Evolutionary conservation across 1,140 invertebrate species (phyloP).

Genomic region (Vanessa tameamea): DNA sequence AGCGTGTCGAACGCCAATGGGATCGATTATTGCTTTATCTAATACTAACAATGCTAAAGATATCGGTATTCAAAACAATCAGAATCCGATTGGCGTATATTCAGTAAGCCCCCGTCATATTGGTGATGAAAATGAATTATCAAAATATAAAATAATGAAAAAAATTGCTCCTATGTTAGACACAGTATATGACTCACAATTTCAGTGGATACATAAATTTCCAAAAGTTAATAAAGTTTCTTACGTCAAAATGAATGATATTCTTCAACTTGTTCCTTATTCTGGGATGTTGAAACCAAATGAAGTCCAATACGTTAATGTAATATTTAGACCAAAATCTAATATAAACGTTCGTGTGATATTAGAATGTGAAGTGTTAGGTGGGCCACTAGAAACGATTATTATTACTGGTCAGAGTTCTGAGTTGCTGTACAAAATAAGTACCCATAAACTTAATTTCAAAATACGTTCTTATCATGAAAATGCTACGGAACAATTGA

Average conservation of each 20-base stretch:
- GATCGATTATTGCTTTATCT: constrained; percentile 30
- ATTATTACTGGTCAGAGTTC: constrained; percentile 66
- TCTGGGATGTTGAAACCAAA: constrained; percentile 64
- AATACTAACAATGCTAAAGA: constrained; percentile 23
- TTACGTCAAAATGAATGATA: constrained; percentile 51
- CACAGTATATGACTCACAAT: constrained; percentile 48
- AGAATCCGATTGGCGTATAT: constrained; percentile 16
- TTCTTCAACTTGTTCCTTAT: constrained; percentile 61
- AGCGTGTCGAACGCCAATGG: constrained; percentile 40
- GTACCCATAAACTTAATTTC: constrained; percentile 62
- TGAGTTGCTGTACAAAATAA: constrained; percentile 64
- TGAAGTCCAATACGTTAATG: constrained; percentile 64
- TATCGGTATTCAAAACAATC: constrained; percentile 1
- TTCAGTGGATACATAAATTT: constrained; percentile 67
- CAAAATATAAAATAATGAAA: constrained; percentile 48
- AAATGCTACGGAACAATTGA: constrained; percentile 59
- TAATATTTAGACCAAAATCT: constrained; percentile 61
- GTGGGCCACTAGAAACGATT: constrained; percentile 65
- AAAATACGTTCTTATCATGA: constrained; percentile 75
- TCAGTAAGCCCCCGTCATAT: constrained; percentile 9
- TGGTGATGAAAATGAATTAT: constrained; percentile 21
- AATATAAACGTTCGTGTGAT: constrained; percentile 61
- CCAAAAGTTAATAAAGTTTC: constrained; percentile 44
- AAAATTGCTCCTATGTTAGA: constrained; percentile 62
- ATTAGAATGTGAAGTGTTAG: constrained; percentile 71